Evolutionary conservation across 2,888 invertebrate genomes (phyloP), one percentile per base, ranked within the genome.

Genomic region (Chloromyia formosa): DNA sequence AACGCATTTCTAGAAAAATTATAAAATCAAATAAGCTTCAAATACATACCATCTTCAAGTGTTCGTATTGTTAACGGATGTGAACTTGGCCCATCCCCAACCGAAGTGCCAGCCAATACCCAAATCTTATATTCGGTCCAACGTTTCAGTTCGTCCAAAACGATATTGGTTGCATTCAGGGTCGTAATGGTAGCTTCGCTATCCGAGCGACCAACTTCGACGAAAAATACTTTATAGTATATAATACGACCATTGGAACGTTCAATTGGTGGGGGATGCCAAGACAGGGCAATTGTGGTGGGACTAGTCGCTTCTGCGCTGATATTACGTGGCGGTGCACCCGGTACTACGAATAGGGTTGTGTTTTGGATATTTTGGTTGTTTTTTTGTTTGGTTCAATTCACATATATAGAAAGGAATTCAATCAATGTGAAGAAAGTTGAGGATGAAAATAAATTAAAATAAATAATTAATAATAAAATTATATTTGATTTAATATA

Each of bases 121-220:
- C 96, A 96, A 83, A 98, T 93, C 86, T 95, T 92, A 89, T 98
- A 98, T 86, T 95, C 93, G 77, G 97, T 97, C 96, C 96, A 98
- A 78, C 94, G 93, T 85, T 93, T 93, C 83, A 98, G 90, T 86
- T 95, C 95, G 84, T 95, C 94, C 87, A 97, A 89, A 78, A 92
- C 88, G 87, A 94, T 92, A 83, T 89, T 88, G 77, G 94, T 94
- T 83, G 89, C 89, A 87, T 93, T 94, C 83, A 93, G 90, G 84
- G 89, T 93, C 86, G 92, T 90, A 82, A 92, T 90, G 76, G 90
- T 90, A 72, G 95, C 94, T 84, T 95, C 94, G 78, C 93, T 92
- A 86, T 95, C 94, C 78, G 93, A 92, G 82, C 91, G 88, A 80
- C 93, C 94, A 81, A 91, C 91, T 87, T 95, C 94, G 86, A 94